Conservation (phyloP, 2,797 vertebrate species). For the Uromys caudimaculatus region DNA sequence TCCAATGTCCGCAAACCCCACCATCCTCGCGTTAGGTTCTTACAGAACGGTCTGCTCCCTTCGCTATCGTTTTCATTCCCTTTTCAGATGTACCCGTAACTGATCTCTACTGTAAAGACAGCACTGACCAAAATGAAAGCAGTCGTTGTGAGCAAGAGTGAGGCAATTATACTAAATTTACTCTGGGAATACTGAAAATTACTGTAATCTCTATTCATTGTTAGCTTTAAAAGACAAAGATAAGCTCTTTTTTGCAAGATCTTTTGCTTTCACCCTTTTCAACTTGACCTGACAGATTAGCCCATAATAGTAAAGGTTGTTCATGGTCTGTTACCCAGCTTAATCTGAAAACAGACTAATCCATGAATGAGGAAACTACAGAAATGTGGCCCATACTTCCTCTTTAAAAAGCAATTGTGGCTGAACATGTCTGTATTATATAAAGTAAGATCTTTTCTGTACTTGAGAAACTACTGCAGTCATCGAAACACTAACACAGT, state of each 20-base stretch:
- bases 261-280: conserved; percentile 60
- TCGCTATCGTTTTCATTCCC: background rate
- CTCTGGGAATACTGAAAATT: conserved; percentile 6
- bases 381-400: background rate
- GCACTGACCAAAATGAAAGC: background rate
- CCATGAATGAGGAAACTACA: conserved; percentile 1
- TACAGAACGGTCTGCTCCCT: background rate
- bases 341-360: conserved; percentile 50
- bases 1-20: background rate
- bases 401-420: conserved; percentile 55
- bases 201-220: background rate
- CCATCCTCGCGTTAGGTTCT: background rate
- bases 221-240: conserved; percentile 42
- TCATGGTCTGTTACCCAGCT: conserved; percentile 62
- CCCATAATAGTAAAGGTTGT: conserved; percentile 28
- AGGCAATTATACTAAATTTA: conserved; percentile 23
- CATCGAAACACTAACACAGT: conserved; percentile 47
- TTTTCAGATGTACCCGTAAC: background rate
- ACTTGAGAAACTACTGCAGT: conserved; percentile 22
- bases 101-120: background rate
- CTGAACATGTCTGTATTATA: conserved; percentile 38
- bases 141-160: background rate
- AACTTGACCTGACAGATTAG: conserved; percentile 53
- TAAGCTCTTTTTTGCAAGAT: background rate
- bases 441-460: conserved; percentile 33